A percentile compares a stretch with the other conserved stretches of the same genome.
Evolutionary conservation across 1,140 invertebrate species (phyloP).

Genomic region (Leptopilina boulardi): DNA sequence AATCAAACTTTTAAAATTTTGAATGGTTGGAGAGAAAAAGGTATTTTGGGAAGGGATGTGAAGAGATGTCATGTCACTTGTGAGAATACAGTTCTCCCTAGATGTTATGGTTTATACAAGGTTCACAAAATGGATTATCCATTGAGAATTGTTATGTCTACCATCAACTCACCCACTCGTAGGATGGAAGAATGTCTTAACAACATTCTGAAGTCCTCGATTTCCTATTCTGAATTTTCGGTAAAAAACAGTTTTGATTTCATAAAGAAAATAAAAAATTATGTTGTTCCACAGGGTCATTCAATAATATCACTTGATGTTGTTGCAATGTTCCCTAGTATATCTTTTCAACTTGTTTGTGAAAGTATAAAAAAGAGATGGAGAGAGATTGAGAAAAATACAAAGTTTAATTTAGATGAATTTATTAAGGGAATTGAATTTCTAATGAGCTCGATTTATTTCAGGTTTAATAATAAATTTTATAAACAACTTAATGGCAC

Average conservation of each 20-base stretch:
- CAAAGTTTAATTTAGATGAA: not conserved
- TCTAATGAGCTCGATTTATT: not conserved
- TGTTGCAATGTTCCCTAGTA: slow-evolving; percentile 33
- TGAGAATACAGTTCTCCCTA: slow-evolving; percentile 17
- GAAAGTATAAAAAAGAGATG: slow-evolving; percentile 36
- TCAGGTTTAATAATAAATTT: slow-evolving; percentile 1
- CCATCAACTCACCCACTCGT: slow-evolving; percentile 25
- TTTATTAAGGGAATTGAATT: slow-evolving; percentile 15
- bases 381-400: not conserved
- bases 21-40: slow-evolving; percentile 5
- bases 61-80: not conserved
- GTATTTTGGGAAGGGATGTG: not conserved
- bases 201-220: not conserved
- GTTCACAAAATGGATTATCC: slow-evolving; percentile 37
- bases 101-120: slow-evolving; percentile 40
- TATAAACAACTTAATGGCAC: slow-evolving; percentile 16
- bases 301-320: slow-evolving; percentile 34
- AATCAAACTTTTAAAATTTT: not conserved
- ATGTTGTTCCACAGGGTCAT: not conserved
- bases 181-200: slow-evolving; percentile 5
- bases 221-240: not conserved
- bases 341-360: slow-evolving; percentile 26
- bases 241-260: slow-evolving; percentile 16
- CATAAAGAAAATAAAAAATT: not conserved
- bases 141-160: slow-evolving; percentile 37